Percentiles rank a stretch among this genome's conserved stretches.
These are phyloP conservation scores for Cossypha caffra DNA, from an alignment of 2,797 vertebrate species.

Conservation along the genomic window DNA sequence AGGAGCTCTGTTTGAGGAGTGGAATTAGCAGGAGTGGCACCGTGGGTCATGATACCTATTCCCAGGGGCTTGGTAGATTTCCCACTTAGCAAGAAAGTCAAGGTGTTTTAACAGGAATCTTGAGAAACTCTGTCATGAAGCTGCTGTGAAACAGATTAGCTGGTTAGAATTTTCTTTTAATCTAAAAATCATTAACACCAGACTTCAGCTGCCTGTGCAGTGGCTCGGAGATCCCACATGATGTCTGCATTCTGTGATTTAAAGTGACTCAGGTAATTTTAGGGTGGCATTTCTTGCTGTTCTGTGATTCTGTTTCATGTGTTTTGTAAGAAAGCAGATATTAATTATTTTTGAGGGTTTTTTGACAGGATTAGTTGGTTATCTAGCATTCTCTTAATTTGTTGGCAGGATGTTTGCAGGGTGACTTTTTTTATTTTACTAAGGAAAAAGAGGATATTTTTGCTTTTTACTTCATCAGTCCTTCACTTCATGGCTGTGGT, in stretches of 20 bases:
- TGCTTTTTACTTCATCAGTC: not conserved
- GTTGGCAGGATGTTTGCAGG: not conserved
- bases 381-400: not conserved
- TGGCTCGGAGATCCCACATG: not conserved
- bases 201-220: not conserved
- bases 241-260: not conserved
- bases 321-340: not conserved
- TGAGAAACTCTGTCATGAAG: not conserved
- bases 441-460: not conserved
- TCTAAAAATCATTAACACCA: not conserved
- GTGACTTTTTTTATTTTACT: not conserved
- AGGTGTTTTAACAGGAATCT: not conserved
- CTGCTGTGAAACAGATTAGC: not conserved
- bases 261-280: not conserved
- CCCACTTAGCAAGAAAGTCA: not conserved
- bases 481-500: not conserved
- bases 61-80: not conserved
- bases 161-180: not conserved
- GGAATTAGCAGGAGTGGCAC: not conserved
- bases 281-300: not conserved
- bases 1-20: not conserved
- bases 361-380: not conserved
- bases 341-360: not conserved
- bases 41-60: accelerated
- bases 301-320: not conserved